Evolutionary conservation across 2,113 vertebrate genomes (phyloP), one percentile per base, ranked within the genome.

Genomic region (Sphyrna mokarran): DNA sequence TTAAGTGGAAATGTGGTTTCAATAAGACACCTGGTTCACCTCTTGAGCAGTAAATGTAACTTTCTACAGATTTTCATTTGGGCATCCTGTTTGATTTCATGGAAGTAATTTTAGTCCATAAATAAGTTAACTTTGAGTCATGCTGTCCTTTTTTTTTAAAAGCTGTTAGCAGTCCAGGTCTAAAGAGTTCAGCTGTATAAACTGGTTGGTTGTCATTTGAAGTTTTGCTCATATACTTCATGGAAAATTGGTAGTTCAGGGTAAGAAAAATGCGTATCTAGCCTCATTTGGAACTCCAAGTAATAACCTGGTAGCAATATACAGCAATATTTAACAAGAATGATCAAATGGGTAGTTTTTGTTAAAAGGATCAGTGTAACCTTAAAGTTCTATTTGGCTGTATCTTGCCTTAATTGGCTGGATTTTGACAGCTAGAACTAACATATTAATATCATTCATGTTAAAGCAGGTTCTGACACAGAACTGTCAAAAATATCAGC

Each of bases 71-170:
- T 94, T 69, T 69, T 66, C 66, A 69, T 94, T 40, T 69, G 63
- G 61, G 43, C 16, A 22, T 66, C 33, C 63, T 93, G 86, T 58
- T 89, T 48, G 48, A 58, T 89, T 89, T 89, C 78, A n/a, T 63
- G 91, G 66, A 37, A 69, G 63, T 43, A 40, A 68, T 94, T 94
- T 69, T n/a, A 94, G 40, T 43, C 63, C 33, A 69, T 69, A 58
- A 90, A 58, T 90, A 90, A 89, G 54, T 58, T 90, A 61, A 26
- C 86, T 90, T 90, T 90, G 48, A 61, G 54, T 90, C n/a, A 66
- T 94, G 91, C 18, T 68, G 61, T 69, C 91, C 18, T 40, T 94
- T 94, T 33, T 26, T 61, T 91, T 68, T 68, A 68, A 69, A n/a
- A 69, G n/a, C 63, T 69, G 2, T 69, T 69, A 63, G 63, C 20